Conservation (phyloP, 2,113 vertebrate genomes). For the Scolopax mira region DNA sequence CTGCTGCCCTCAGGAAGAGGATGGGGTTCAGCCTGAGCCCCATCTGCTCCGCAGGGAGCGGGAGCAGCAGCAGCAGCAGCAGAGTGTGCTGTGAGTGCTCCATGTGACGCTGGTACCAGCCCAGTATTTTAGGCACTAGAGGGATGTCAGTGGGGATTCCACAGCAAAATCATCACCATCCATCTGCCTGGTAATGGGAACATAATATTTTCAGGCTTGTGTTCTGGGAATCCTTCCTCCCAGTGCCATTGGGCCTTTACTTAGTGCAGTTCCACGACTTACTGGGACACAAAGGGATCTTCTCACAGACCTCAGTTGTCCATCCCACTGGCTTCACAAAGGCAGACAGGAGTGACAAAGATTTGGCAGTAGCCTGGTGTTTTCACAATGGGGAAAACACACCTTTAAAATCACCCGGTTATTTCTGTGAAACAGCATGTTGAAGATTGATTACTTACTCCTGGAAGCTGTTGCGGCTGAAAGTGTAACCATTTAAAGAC, state of each 20-base stretch:
- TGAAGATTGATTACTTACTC: slow-evolving; percentile 5
- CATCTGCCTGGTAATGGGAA: background rate
- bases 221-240: background rate
- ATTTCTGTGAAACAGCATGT: background rate
- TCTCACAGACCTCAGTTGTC: background rate
- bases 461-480: slow-evolving; percentile 15
- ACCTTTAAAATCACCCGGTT: background rate
- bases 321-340: background rate
- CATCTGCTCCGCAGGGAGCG: background rate
- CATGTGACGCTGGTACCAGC: background rate
- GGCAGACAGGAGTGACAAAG: background rate
- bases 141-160: background rate
- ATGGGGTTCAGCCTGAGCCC: background rate
- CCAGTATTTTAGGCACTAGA: accelerated
- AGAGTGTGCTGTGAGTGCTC: background rate
- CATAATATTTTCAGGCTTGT: background rate
- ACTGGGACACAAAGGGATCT: background rate
- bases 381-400: background rate
- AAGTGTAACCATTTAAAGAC: slow-evolving; percentile 5
- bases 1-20: background rate
- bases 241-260: background rate
- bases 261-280: background rate
- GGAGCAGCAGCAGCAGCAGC: background rate
- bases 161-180: background rate
- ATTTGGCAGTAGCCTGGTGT: background rate